A percentile compares a stretch with the other conserved stretches of the same genome.
These are phyloP conservation scores for Ceyx melanurus DNA, from an alignment of 2,113 vertebrate genomes.

Conservation along the genomic window DNA sequence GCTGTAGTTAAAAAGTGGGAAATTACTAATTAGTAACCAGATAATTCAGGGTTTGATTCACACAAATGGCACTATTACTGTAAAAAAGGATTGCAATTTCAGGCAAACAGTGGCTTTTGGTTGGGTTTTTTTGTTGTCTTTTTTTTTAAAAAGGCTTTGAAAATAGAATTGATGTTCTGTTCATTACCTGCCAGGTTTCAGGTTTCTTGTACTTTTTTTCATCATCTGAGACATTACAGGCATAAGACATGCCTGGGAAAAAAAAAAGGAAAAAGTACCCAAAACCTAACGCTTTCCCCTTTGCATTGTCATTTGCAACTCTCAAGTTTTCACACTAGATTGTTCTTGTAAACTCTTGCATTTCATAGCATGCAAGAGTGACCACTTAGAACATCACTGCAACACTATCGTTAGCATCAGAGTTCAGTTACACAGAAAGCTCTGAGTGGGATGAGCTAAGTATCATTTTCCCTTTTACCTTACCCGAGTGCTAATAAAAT, in stretches of 20 bases:
- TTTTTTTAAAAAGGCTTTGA: slow-evolving; percentile 8
- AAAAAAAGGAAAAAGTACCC: neutral
- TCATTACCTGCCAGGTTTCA: slow-evolving; percentile 67
- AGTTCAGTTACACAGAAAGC: slow-evolving; percentile 35
- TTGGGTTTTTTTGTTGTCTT: neutral
- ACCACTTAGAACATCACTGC: slow-evolving; percentile 48
- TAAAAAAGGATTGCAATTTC: slow-evolving; percentile 47
- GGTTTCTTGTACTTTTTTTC: slow-evolving; percentile 57
- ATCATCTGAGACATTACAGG: slow-evolving; percentile 62
- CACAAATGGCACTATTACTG: slow-evolving; percentile 65
- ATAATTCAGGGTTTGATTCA: slow-evolving; percentile 72
- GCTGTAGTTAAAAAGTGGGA: slow-evolving; percentile 61
- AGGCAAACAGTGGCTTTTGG: slow-evolving; percentile 8
- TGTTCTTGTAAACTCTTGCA: slow-evolving; percentile 58
- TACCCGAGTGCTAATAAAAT: slow-evolving; percentile 18
- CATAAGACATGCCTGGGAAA: slow-evolving; percentile 65
- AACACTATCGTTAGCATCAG: neutral
- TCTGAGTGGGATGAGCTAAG: slow-evolving; percentile 33
- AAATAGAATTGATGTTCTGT: slow-evolving; percentile 62
- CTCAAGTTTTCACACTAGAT: slow-evolving; percentile 67
- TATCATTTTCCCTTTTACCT: slow-evolving; percentile 60
- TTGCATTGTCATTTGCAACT: slow-evolving; percentile 69
- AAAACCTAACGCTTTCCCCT: slow-evolving; percentile 32
- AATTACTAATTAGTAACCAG: slow-evolving; percentile 74
- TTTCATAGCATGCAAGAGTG: slow-evolving; percentile 59